Evolutionary conservation across 1,140 invertebrate species (phyloP).

Genomic region (Pseudomyrmex cubaensis): DNA sequence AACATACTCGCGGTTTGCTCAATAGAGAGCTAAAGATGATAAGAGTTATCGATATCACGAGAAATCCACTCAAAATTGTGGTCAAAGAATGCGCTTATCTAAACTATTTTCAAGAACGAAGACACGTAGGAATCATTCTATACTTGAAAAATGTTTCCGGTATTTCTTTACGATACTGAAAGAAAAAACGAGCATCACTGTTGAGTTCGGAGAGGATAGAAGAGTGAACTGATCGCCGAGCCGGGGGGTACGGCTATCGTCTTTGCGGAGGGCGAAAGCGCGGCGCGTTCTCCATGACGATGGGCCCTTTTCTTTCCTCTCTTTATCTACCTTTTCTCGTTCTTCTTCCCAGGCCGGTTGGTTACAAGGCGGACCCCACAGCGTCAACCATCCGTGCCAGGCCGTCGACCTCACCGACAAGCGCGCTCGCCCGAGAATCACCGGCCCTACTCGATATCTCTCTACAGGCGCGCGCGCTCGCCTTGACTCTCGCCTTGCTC

Average conservation of each 20-base stretch:
- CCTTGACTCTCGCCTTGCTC: conserved; percentile 74
- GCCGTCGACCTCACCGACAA: conserved; percentile 80
- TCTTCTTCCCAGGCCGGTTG: conserved; percentile 75
- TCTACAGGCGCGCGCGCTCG: conserved; percentile 53
- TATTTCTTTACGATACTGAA: neutral
- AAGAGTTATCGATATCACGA: conserved; percentile 21
- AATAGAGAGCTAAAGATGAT: conserved; percentile 18
- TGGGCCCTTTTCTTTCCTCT: conserved; percentile 67
- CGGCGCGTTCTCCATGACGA: conserved; percentile 28
- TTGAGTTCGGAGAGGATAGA: neutral
- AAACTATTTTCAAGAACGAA: neutral
- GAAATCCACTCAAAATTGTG: conserved; percentile 14
- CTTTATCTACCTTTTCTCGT: conserved; percentile 68
- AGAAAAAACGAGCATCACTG: neutral
- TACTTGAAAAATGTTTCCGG: neutral
- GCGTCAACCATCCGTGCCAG: conserved; percentile 83
- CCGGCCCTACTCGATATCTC: conserved; percentile 66
- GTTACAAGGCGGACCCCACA: conserved; percentile 77
- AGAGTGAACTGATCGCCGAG: conserved; percentile 4
- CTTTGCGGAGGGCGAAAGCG: conserved; percentile 70
- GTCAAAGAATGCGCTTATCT: neutral
- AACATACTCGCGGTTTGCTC: neutral
- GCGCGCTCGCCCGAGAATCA: conserved; percentile 79
- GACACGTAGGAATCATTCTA: too few relatives aligned
- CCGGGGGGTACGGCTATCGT: conserved; percentile 15